Evolutionary conservation across 30 jellyfish, hydroid and myxozoan species (phyloP), one percentile per base, ranked within the genome.

Genomic region (Pseudorhiza aurosa): DNA sequence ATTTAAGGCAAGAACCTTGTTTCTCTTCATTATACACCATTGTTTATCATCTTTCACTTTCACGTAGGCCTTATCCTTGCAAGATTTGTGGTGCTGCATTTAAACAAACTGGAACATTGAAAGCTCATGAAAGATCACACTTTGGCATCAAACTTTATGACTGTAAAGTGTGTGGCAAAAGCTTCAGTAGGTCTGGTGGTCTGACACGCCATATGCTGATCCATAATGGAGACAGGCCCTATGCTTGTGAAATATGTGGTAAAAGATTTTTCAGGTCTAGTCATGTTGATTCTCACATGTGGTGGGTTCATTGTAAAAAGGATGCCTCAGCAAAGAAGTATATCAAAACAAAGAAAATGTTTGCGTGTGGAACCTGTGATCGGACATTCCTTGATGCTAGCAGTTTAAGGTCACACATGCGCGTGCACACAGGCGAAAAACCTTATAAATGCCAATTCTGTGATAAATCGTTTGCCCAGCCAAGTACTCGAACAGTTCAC

Each of bases 221-320:
- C 0, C 88, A 76, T 27, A 40, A 35, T 36, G 88, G 65, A 26
- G 76, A 76, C 21, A 76, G 29, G 69, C 79, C 88, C 22, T 58
- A 57, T 33, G 51, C 78, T 1, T 76, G 88, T 76, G 77, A 58
- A 32, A 19, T 76, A 5, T 76, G 88, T 24, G 88, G 80, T 18
- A 76, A 76, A 39, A 2, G 77, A 11, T 76, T 56, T 30, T 27
- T 40, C 47, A 44, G 62, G n/a, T 42, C 74, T 17, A 51, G 71
- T 58, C 56, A 59, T 49, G 65, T 72, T n/a, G 29, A 35, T 24
- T 42, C 72, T 2, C 85, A 72, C 18, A 46, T 32, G 50, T 30
- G 77, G 77, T 30, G 77, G 77, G 77, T 64, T 18, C 77, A 64
- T n/a, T 9, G 24, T 5, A 33, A 31, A 1, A 42, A 64, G 56